A percentile compares a stretch with the other conserved stretches of the same genome.
Evolutionary conservation across 2,797 vertebrate genomes (phyloP).

Genomic region (Pagetopsis macropterus): DNA sequence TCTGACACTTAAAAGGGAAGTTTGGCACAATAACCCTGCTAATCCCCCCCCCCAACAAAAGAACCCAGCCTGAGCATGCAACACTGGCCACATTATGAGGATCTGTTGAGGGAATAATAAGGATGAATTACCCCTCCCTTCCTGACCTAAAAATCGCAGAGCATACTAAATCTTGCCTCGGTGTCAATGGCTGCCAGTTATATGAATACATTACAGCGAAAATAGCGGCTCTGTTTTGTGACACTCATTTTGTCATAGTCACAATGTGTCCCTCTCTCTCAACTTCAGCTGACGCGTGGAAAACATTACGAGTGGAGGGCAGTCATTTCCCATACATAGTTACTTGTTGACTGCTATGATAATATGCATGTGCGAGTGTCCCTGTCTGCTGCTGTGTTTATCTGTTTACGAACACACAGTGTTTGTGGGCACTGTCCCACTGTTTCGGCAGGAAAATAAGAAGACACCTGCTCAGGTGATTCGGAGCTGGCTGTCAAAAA

Average conservation of each 20-base stretch:
- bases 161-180: conserved; percentile 64
- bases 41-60: conserved; percentile 34
- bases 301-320: conserved; percentile 56
- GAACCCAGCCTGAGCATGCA: conserved; percentile 47
- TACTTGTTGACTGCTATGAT: conserved; percentile 59
- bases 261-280: conserved; percentile 50
- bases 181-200: conserved; percentile 70
- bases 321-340: conserved; percentile 70
- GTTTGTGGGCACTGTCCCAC: conserved; percentile 78
- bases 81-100: conserved; percentile 71
- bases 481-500: conserved; percentile 80
- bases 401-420: conserved; percentile 73
- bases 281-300: conserved; percentile 44
- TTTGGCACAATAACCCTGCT: conserved; percentile 58
- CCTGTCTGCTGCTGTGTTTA: conserved; percentile 68
- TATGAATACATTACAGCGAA: conserved; percentile 70
- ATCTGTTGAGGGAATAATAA: conserved; percentile 66
- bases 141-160: conserved; percentile 70
- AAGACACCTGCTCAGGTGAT: conserved; percentile 77
- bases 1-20: conserved; percentile 61
- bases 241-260: conserved; percentile 60
- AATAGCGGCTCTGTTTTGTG: conserved; percentile 59
- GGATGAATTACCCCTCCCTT: conserved; percentile 66
- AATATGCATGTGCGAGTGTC: conserved; percentile 50
- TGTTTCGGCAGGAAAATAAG: conserved; percentile 74